A percentile compares a stretch with the other conserved stretches of the same genome.
Evolutionary conservation across 2,888 invertebrate species (phyloP).

Genomic region (Periphyllus acericola): DNA sequence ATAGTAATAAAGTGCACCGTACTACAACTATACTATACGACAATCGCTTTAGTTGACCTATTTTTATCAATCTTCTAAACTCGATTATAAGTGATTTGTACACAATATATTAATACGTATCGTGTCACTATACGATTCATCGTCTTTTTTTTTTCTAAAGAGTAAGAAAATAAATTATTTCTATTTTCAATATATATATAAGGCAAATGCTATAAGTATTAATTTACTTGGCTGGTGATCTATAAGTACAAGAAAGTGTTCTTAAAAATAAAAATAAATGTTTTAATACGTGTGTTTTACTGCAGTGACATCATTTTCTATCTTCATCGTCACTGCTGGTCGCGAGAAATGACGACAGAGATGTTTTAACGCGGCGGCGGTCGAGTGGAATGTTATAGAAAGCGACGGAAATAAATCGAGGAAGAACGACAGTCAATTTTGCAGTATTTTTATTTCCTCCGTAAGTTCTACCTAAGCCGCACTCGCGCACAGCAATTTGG

Average conservation of each 20-base stretch:
- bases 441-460: conserved; percentile 45
- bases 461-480: conserved; percentile 44
- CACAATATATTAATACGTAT: no score
- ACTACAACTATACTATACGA: no score
- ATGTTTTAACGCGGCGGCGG: conserved; percentile 22
- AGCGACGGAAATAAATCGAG: conserved; percentile 58
- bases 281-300: conserved; percentile 5
- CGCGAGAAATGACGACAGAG: conserved; percentile 50
- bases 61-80: no score
- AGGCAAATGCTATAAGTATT: background rate
- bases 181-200: no score
- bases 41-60: no score
- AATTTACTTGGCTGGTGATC: background rate
- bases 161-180: no score
- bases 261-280: background rate
- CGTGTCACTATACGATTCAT: no score
- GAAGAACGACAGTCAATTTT: conserved; percentile 46
- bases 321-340: conserved; percentile 29
- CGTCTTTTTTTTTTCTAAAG: no score
- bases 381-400: conserved; percentile 34
- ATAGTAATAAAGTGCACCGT: no score
- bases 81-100: no score
- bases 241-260: background rate
- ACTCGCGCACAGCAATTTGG: conserved; percentile 29
- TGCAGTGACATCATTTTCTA: conserved; percentile 56